phyloP scores from a whole-genome alignment of 2,888 invertebrate species.

The Lycaena phlaeas region DNA sequence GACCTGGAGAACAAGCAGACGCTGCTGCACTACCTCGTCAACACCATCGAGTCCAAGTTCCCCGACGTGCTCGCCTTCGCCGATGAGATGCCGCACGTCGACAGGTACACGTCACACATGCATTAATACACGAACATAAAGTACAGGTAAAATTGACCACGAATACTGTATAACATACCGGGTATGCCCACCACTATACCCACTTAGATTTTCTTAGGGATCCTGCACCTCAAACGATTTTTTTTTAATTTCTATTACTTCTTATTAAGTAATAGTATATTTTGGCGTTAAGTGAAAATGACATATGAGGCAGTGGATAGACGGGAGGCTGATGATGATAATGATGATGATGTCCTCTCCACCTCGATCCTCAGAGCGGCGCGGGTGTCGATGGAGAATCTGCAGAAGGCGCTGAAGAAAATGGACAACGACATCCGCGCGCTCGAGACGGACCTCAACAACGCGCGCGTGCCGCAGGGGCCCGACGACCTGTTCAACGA shows the following conservation, averaged over 20 bases:
- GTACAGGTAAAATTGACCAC: too few relatives aligned
- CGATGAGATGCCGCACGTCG: slow-evolving; percentile 92
- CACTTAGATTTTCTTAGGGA: too few relatives aligned
- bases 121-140: too few relatives aligned
- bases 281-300: background rate
- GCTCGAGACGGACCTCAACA: slow-evolving; percentile 91
- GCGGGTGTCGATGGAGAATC: slow-evolving; percentile 85
- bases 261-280: too few relatives aligned
- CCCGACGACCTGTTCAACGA: slow-evolving; percentile 89
- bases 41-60: slow-evolving; percentile 89
- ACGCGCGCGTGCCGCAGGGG: slow-evolving; percentile 83
- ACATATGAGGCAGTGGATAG: too few relatives aligned
- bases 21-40: slow-evolving; percentile 91
- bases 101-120: slow-evolving; percentile 78
- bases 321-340: too few relatives aligned
- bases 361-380: slow-evolving; percentile 87
- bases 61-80: slow-evolving; percentile 87
- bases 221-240: too few relatives aligned
- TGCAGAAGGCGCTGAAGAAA: slow-evolving; percentile 84
- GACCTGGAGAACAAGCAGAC: slow-evolving; percentile 94
- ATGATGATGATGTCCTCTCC: too few relatives aligned
- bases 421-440: slow-evolving; percentile 92
- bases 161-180: too few relatives aligned
- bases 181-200: too few relatives aligned
- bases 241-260: too few relatives aligned